Conservation (phyloP, 1,140 invertebrate genomes). For the Heterodera schachtii region DNA sequence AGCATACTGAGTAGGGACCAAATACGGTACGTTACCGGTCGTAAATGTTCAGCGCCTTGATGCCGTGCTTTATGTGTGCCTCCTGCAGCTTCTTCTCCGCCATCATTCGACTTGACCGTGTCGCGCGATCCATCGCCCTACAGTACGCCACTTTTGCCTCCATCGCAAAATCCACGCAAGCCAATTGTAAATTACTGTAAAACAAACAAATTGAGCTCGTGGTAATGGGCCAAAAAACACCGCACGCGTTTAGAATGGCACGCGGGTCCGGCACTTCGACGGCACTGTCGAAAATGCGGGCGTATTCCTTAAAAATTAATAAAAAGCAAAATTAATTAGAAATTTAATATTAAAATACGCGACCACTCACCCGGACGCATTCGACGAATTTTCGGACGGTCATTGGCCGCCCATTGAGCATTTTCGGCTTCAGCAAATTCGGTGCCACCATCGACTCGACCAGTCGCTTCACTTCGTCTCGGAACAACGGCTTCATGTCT, state of each 20-base stretch:
- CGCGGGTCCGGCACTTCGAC: conserved; percentile 51
- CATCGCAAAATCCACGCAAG: conserved; percentile 43
- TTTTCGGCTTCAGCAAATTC: conserved; percentile 54
- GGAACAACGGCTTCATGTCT: conserved; percentile 63
- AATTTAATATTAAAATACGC: not conserved
- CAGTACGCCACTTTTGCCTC: conserved; percentile 54
- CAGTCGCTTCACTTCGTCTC: conserved; percentile 60
- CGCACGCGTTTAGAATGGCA: conserved; percentile 53
- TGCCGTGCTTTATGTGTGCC: conserved; percentile 63
- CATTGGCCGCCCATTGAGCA: conserved; percentile 58
- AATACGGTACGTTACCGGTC: conserved; percentile 33
- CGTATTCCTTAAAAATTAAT: conserved; percentile 55
- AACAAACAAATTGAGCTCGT: not conserved
- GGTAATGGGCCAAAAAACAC: conserved; percentile 24
- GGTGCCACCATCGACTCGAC: conserved; percentile 55
- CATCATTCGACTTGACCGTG: conserved; percentile 56
- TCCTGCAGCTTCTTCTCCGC: conserved; percentile 63
- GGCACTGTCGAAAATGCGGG: conserved; percentile 51
- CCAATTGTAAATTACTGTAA: conserved; percentile 16
- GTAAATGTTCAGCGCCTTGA: conserved; percentile 62
- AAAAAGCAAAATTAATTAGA: not conserved
- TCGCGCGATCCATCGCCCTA: conserved; percentile 49
- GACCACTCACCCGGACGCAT: conserved; percentile 51
- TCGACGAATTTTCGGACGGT: conserved; percentile 64
- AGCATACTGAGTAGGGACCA: no score